Percentiles rank a stretch among this genome's conserved stretches.
phyloP scores from a whole-genome alignment of 2,888 invertebrate species.

The Aspidapion aeneum region DNA sequence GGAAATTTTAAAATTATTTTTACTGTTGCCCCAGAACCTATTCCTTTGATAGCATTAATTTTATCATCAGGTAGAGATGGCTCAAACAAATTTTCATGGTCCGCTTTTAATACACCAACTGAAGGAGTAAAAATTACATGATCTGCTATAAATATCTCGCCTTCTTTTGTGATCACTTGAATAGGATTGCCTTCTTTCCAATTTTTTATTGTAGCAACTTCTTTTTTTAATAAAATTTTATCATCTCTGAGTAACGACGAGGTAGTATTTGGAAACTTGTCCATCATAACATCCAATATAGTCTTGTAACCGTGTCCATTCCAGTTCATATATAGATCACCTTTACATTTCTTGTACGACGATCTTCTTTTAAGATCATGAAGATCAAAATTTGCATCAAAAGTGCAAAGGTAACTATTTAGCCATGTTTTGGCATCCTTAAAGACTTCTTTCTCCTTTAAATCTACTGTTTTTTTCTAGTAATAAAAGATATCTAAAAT shows the following conservation, averaged over 20 bases:
- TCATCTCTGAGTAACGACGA: too few relatives aligned
- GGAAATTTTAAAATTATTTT: constrained; percentile 30
- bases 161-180: constrained; percentile 48
- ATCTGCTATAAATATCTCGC: constrained; percentile 50
- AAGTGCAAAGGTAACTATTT: too few relatives aligned
- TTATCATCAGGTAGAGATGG: constrained; percentile 27
- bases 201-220: constrained; percentile 24
- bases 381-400: too few relatives aligned
- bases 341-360: constrained; percentile 64
- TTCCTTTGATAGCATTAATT: constrained; percentile 25
- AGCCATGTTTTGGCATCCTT: too few relatives aligned
- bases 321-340: too few relatives aligned
- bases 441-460: too few relatives aligned
- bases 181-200: constrained; percentile 22
- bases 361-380: too few relatives aligned
- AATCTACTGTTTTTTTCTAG: too few relatives aligned
- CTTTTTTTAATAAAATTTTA: constrained; percentile 29
- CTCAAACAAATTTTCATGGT: constrained; percentile 25
- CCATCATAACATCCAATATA: constrained; percentile 60
- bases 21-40: constrained; percentile 30
- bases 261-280: too few relatives aligned
- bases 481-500: too few relatives aligned
- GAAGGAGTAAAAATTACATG: constrained; percentile 59
- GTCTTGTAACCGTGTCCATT: constrained; percentile 65
- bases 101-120: constrained; percentile 33